Evolutionary conservation across 2,113 vertebrate genomes (phyloP).

Genomic region (Oostethus manadensis): DNA sequence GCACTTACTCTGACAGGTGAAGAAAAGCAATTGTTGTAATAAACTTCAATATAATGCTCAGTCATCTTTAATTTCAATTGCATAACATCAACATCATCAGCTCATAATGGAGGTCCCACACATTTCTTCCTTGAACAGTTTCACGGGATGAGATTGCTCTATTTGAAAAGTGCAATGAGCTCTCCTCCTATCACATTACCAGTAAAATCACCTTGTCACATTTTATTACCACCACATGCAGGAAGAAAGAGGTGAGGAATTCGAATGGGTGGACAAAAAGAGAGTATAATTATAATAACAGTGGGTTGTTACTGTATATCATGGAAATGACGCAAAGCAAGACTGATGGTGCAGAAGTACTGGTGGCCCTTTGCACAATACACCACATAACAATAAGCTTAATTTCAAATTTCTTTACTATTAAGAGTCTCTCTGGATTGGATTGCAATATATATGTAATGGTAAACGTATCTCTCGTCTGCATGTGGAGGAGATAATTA

Average conservation of each 20-base stretch:
- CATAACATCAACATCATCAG: conserved; percentile 42
- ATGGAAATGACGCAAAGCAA: conserved; percentile 40
- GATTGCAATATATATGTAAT: conserved; percentile 33
- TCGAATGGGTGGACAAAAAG: conserved; percentile 10
- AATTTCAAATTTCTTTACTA: conserved; percentile 54
- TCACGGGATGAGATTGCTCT: conserved; percentile 34
- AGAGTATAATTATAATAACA: conserved; percentile 44
- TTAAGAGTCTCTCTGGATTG: conserved; percentile 44
- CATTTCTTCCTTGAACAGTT: conserved; percentile 22
- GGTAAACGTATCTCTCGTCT: conserved; percentile 27
- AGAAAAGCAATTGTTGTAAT: conserved; percentile 49
- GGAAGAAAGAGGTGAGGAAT: conserved; percentile 24
- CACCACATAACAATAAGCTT: conserved; percentile 50
- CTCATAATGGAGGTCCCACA: conserved; percentile 36
- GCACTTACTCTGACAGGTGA: conserved; percentile 34
- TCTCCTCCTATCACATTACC: conserved; percentile 11
- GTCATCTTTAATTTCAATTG: conserved; percentile 45
- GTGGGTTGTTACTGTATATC: conserved; percentile 36
- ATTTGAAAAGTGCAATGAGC: conserved; percentile 36
- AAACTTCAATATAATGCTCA: conserved; percentile 45
- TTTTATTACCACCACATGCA: conserved; percentile 43
- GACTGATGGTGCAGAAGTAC: conserved; percentile 43
- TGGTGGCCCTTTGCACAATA: conserved; percentile 47
- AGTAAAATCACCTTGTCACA: conserved; percentile 34
- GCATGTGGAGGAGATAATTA: conserved; percentile 41